These are phyloP conservation scores for Caenorhabditis sp. DNA, from an alignment of 2,888 invertebrate species.

Conservation along the genomic window DNA sequence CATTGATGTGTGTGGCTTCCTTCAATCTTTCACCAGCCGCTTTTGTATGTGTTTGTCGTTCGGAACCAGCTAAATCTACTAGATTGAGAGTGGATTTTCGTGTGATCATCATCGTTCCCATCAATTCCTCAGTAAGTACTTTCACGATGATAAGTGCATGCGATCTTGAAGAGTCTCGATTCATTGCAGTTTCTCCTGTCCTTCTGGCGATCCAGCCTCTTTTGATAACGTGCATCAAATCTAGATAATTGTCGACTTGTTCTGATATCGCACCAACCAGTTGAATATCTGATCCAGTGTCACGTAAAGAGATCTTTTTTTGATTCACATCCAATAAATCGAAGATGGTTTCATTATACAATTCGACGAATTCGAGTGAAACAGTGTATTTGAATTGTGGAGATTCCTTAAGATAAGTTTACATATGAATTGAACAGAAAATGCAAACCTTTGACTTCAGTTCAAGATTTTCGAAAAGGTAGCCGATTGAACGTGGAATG, in stretches of 20 bases:
- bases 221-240: constrained; percentile 26
- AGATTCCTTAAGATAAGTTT: too few relatives aligned
- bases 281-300: constrained; percentile 25
- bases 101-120: constrained; percentile 68
- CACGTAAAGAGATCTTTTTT: constrained; percentile 23
- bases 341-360: constrained; percentile 73
- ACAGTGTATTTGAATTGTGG: constrained; percentile 70
- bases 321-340: constrained; percentile 70
- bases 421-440: too few relatives aligned
- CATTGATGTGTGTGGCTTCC: constrained; percentile 73
- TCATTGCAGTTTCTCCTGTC: constrained; percentile 73
- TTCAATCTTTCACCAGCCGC: constrained; percentile 71
- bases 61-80: constrained; percentile 74
- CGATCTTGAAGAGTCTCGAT: constrained; percentile 72
- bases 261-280: constrained; percentile 12
- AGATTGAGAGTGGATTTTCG: constrained; percentile 72
- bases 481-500: constrained; percentile 72
- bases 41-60: constrained; percentile 72
- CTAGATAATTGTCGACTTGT: constrained; percentile 19
- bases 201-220: constrained; percentile 72
- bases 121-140: constrained; percentile 66
- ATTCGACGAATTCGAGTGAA: constrained; percentile 72
- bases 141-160: constrained; percentile 73
- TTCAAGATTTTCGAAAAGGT: constrained; percentile 71
- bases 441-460: constrained; percentile 56